Evolutionary conservation across 92 coral and sea anemone species (phyloP), one percentile per base, ranked within the genome.

Genomic region (Desmophyllum pertusum): DNA sequence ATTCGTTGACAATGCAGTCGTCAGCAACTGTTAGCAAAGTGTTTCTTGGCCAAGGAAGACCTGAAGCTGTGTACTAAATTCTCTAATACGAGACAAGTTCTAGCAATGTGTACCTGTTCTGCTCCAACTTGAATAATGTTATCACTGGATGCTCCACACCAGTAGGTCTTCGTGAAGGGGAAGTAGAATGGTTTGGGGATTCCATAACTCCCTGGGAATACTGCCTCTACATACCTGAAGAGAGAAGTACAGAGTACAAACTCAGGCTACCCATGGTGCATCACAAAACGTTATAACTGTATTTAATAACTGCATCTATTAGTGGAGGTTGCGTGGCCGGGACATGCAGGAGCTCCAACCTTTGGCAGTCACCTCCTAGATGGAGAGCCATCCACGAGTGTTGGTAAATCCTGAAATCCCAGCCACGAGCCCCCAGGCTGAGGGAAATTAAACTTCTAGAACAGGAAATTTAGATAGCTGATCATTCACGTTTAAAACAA

Each of bases 131-230:
- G 83, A 14, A 92, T 81, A n/a, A 90, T 76, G 27, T 90, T 87
- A 81, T 93, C 92, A 50, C 77, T 70, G 23, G 89, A 88, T 29
- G 73, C 55, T 3, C 99, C 98, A 78, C 96, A 96, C 99, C 99
- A 96, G 83, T 94, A 94, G 35, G 93, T 89, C 85, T 91, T 92
- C 27, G 84, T 90, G 84, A 96, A 91, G 4, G 98, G 95, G 72
- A 96, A 96, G 88, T 95, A 95, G 62, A 95, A 93, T 15, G 98
- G 97, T 64, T 88, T 88, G 23, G 99, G 98, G 29, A 96, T 94
- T 46, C 99, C 99, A 76, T 90, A 96, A n/a, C 89, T 92, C 23
- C 99, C 99, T 9, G 99, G 98, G 40, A 89, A 93, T 51, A 96
- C 97, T 36, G 91, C 98, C 79, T 94, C 98, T 50, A 94, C 79